A percentile compares a stretch with the other conserved stretches of the same genome.
Conservation (phyloP, 2,888 invertebrate species). For the Dolomedes plantarius region DNA sequence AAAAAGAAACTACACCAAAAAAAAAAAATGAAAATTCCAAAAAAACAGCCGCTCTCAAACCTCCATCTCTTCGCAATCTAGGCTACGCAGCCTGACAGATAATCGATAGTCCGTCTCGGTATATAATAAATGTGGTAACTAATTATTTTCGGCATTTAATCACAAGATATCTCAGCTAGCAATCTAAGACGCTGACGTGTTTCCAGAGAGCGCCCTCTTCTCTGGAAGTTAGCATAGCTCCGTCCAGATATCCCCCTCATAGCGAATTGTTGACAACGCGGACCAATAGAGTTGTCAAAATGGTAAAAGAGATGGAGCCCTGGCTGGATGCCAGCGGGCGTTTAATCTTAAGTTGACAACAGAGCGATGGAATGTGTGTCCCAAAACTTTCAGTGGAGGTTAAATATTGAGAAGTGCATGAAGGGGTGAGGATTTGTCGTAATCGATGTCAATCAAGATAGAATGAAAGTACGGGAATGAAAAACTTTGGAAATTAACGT, state of each 20-base stretch:
- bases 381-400: not conserved
- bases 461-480: not conserved
- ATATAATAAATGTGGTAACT: constrained; percentile 42
- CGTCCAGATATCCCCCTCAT: not conserved
- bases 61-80: not conserved
- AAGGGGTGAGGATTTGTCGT: not conserved
- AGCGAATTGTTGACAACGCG: not conserved
- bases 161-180: constrained; percentile 38
- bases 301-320: not conserved
- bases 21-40: too few species aligned
- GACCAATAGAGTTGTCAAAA: constrained; percentile 4
- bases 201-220: not conserved
- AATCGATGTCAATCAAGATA: not conserved
- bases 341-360: not conserved
- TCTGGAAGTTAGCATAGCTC: constrained; percentile 14
- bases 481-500: not conserved
- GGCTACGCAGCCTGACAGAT: constrained; percentile 17
- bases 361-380: not conserved
- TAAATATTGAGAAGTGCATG: not conserved
- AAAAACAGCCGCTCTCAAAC: not conserved
- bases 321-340: not conserved
- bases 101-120: constrained; percentile 31
- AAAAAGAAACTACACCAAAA: too few species aligned
- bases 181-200: constrained; percentile 39
- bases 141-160: constrained; percentile 63